These are phyloP conservation scores for Saguinus imperator DNA, from an alignment of 2,113 vertebrate genomes.

Conservation along the genomic window DNA sequence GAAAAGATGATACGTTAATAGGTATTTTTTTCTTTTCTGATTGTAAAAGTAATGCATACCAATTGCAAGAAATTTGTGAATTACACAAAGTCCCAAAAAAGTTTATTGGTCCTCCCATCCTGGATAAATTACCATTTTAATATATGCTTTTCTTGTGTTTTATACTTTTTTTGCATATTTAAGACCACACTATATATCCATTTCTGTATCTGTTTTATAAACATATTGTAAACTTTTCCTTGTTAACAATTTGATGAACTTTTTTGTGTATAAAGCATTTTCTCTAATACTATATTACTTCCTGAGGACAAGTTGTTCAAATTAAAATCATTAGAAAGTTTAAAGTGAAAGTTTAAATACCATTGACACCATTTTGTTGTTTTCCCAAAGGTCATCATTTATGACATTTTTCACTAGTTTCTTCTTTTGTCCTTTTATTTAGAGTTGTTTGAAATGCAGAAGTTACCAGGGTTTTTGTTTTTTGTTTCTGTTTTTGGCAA, in stretches of 20 bases:
- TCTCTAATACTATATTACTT: not conserved
- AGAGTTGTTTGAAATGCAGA: not conserved
- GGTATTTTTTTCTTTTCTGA: not conserved
- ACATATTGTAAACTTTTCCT: not conserved
- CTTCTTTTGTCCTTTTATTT: not conserved
- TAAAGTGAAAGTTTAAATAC: not conserved
- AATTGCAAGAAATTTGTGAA: constrained; percentile 16
- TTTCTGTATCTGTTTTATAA: not conserved
- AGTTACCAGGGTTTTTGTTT: not conserved
- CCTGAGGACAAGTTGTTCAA: not conserved
- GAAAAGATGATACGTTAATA: not conserved
- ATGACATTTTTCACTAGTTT: not conserved
- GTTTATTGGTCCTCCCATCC: not conserved
- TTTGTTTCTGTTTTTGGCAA: not conserved
- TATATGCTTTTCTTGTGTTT: not conserved
- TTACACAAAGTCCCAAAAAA: not conserved
- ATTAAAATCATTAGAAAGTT: not conserved
- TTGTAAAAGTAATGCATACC: constrained; percentile 5
- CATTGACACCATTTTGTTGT: not conserved
- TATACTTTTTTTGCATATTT: not conserved
- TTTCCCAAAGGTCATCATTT: not conserved
- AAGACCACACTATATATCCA: not conserved
- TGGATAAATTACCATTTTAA: constrained; percentile 12
- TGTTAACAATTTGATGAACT: not conserved
- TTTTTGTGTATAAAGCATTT: constrained; percentile 4